Percentiles rank a stretch among this genome's conserved stretches.
These are phyloP conservation scores for Chrosomus eos DNA, from an alignment of 2,797 vertebrate species.

Conservation along the genomic window DNA sequence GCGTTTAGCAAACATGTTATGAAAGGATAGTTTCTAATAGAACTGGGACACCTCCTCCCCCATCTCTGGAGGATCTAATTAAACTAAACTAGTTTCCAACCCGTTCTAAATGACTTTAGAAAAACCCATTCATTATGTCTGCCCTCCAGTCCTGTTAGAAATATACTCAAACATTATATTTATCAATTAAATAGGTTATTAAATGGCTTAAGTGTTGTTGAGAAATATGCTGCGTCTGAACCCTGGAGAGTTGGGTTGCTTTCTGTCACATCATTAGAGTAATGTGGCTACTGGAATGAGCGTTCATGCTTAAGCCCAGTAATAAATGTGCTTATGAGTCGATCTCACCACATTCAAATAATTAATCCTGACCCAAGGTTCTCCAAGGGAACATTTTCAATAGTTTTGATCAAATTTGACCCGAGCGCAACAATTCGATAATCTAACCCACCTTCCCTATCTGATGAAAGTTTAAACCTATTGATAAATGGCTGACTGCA, in stretches of 20 bases:
- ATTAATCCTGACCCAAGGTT: constrained; percentile 33
- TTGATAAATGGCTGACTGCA: constrained; percentile 70
- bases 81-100: constrained; percentile 88
- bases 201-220: constrained; percentile 71
- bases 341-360: constrained; percentile 9
- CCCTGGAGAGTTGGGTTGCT: constrained; percentile 46
- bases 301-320: constrained; percentile 36
- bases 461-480: constrained; percentile 74
- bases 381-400: constrained; percentile 51
- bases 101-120: constrained; percentile 85
- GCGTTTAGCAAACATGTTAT: constrained; percentile 79
- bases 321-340: constrained; percentile 29
- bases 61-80: constrained; percentile 83
- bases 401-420: constrained; percentile 67
- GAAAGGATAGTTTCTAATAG: constrained; percentile 74
- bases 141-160: constrained; percentile 84
- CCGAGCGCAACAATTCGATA: constrained; percentile 62
- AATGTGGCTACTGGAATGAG: constrained; percentile 47
- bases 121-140: constrained; percentile 81
- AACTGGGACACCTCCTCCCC: constrained; percentile 82
- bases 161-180: constrained; percentile 80
- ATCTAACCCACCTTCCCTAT: constrained; percentile 66
- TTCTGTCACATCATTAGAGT: constrained; percentile 44
- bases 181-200: constrained; percentile 85
- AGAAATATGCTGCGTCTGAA: constrained; percentile 54